Evolutionary conservation across 2,113 vertebrate genomes (phyloP).

Genomic region (Prunella fulvescens): DNA sequence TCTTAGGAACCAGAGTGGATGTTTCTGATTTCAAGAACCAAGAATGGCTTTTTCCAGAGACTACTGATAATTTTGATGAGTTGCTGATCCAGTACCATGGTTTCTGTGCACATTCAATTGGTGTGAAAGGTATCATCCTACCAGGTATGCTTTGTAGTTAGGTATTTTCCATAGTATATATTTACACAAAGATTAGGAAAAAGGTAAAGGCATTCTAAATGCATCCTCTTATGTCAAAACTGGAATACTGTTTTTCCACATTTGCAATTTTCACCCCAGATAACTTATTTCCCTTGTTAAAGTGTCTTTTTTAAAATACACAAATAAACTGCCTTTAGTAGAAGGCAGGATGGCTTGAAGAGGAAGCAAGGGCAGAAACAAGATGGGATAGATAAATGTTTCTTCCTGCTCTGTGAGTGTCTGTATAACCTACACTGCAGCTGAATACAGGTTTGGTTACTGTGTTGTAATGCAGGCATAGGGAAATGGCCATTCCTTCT

Average conservation of each 20-base stretch:
- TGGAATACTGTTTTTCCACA: not conserved
- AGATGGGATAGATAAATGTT: not conserved
- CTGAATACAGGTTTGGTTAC: not conserved
- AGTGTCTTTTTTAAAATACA: not conserved
- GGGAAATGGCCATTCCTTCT: not conserved
- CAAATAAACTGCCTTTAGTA: not conserved
- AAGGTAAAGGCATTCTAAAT: not conserved
- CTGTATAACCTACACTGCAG: not conserved
- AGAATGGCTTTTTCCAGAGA: slow-evolving; percentile 89
- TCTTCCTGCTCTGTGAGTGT: not conserved
- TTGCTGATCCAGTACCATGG: slow-evolving; percentile 84
- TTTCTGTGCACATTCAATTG: slow-evolving; percentile 83
- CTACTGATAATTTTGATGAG: slow-evolving; percentile 67
- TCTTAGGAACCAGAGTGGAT: slow-evolving; percentile 76
- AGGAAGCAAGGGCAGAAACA: not conserved
- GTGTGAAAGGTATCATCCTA: slow-evolving; percentile 78
- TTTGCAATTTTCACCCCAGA: not conserved
- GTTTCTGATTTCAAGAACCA: slow-evolving; percentile 66
- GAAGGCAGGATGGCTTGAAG: not conserved
- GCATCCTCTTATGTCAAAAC: not conserved
- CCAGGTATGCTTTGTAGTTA: slow-evolving; percentile 76
- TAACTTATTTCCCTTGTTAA: not conserved
- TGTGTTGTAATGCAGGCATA: not conserved
- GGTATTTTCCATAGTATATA: not conserved
- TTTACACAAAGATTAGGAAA: not conserved